These are phyloP conservation scores for Plebejus melissa DNA, from an alignment of 2,888 invertebrate genomes.

Conservation along the genomic window DNA sequence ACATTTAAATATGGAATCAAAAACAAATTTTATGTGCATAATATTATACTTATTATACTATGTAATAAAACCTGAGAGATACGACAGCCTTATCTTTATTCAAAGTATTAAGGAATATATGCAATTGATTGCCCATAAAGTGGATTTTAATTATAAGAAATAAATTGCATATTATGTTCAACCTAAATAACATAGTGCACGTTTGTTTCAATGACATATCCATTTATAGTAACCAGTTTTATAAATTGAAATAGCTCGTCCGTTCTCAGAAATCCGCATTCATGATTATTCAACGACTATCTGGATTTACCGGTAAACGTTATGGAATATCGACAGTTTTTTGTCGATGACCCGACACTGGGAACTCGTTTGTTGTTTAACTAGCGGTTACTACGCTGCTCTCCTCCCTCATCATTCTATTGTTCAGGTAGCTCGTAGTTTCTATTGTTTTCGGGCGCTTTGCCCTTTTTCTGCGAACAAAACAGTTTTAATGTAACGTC, in stretches of 20 bases:
- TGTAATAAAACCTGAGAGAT: background rate
- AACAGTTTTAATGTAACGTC: background rate
- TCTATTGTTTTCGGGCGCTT: slow-evolving; percentile 56
- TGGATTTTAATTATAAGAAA: slow-evolving; percentile 33
- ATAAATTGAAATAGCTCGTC: slow-evolving; percentile 41
- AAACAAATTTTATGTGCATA: slow-evolving; percentile 5
- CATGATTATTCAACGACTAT: slow-evolving; percentile 63
- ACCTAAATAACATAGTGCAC: slow-evolving; percentile 37
- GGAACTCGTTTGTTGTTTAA: slow-evolving; percentile 72
- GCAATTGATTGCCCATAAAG: slow-evolving; percentile 31
- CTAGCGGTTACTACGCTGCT: slow-evolving; percentile 46
- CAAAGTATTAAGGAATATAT: slow-evolving; percentile 27
- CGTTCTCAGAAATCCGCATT: slow-evolving; percentile 43
- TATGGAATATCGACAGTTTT: slow-evolving; percentile 50
- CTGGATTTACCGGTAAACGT: slow-evolving; percentile 50
- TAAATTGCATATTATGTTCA: slow-evolving; percentile 27
- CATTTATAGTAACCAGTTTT: slow-evolving; percentile 37
- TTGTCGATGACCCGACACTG: slow-evolving; percentile 57
- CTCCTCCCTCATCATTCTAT: slow-evolving; percentile 71
- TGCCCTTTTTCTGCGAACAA: slow-evolving; percentile 54
- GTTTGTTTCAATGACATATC: slow-evolving; percentile 40
- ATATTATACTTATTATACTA: background rate
- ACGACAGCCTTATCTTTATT: slow-evolving; percentile 13
- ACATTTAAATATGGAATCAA: background rate
- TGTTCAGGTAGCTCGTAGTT: slow-evolving; percentile 65